phyloP scores from a whole-genome alignment of 2,113 vertebrate genomes.

The Cephalophus harveyi region DNA sequence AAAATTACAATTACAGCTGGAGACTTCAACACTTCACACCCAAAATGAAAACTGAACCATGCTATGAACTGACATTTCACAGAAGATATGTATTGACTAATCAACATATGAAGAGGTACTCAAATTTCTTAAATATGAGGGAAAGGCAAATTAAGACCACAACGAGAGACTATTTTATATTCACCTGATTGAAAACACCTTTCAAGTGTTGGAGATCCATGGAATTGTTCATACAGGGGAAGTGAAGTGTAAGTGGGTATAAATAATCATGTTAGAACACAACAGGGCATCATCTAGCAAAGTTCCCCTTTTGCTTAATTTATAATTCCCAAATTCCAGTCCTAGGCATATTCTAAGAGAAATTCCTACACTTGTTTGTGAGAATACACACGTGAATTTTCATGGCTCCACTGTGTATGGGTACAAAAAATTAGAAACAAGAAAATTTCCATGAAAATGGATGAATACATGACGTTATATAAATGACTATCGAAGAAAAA shows the following conservation, averaged over 20 bases:
- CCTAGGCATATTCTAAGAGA: background rate
- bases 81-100: background rate
- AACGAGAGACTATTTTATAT: background rate
- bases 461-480: background rate
- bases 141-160: background rate
- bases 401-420: background rate
- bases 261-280: background rate
- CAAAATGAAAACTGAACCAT: background rate
- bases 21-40: background rate
- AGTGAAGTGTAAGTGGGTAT: background rate
- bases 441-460: background rate
- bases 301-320: background rate
- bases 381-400: background rate
- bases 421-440: background rate
- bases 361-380: background rate
- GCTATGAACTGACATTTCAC: background rate
- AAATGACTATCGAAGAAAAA: background rate
- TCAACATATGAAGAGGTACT: background rate
- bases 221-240: background rate
- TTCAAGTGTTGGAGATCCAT: background rate
- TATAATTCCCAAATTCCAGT: background rate
- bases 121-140: background rate
- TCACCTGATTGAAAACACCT: background rate
- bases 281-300: background rate
- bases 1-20: background rate